Base-by-base conservation (phyloP, 2,888 invertebrate genomes). In the Chrysolina americana region DNA sequence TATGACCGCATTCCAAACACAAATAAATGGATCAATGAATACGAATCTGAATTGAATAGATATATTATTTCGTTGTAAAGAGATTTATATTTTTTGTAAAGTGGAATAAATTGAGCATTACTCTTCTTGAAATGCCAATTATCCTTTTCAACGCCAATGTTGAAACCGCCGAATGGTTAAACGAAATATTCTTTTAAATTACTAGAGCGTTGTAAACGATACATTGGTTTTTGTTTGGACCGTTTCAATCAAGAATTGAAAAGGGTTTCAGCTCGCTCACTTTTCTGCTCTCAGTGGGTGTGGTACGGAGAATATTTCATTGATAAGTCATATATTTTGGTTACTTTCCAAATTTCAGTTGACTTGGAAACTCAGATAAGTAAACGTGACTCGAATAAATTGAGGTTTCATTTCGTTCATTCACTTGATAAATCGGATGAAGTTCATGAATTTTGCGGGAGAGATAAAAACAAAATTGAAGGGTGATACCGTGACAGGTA, bases 161-260 rank as follows among this genome's bases (percentile, higher is more conserved):
- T 69, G 41, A 69, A 53, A 69, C 68, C 68, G 59, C 68, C 62
- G 56, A 62, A 62, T 69, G 68, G 68, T 69, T 69, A 62, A 59
- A 59, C 59, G 59, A 47, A 19, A 41, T 41, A 23, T 59, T 69
- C 53, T 69, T 69, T 69, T 41, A 44, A 69, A 44, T 41, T 69
- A 44, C 44, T 41, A 59, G 44, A 69, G 44, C 59, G 36, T 41
- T 44, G 56, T 69, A 69, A 53, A 50, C 68, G 66, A 48, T 28
- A 47, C 8, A 50, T 66, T 66, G 6, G 9, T 3, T 9, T 56
- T 56, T 56, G 21, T 56, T 56, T 13, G 11, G 15, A 23, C 56
- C 10, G 23, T 56, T 56, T 56, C 56, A 56, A 56, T 56, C 11
- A 56, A 56, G 21, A 21, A 56, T 56, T 56, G 13, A 56, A 56